Percentiles rank a stretch among this genome's conserved stretches.
phyloP scores from a whole-genome alignment of 2,797 vertebrate genomes.

The Arrhamphus sclerolepis region DNA sequence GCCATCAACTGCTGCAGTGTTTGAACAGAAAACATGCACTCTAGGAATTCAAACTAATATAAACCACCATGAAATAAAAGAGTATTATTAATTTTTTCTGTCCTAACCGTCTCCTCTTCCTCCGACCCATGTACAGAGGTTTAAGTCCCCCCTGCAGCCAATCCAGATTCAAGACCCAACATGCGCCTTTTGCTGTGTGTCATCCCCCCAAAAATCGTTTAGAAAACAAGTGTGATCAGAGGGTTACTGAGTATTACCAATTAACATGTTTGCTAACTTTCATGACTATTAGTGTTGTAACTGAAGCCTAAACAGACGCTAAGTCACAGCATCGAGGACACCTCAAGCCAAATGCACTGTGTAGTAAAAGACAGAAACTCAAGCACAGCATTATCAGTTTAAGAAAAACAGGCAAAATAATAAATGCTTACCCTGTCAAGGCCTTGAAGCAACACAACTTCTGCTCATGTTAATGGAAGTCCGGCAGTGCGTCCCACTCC shows the following conservation, averaged over 20 bases:
- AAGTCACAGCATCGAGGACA: constrained; percentile 8
- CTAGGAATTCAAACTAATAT: not conserved
- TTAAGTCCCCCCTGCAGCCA: too few relatives aligned
- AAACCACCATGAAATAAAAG: not conserved
- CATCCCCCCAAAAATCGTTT: too few relatives aligned
- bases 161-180: too few relatives aligned
- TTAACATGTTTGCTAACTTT: too few relatives aligned
- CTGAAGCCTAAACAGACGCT: not conserved
- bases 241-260: too few relatives aligned
- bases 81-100: too few relatives aligned
- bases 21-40: constrained; percentile 1
- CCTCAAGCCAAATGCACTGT: constrained; percentile 3
- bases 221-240: too few relatives aligned
- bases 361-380: constrained; percentile 20
- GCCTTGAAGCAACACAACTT: constrained; percentile 66
- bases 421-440: constrained; percentile 57
- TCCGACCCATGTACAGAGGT: too few relatives aligned
- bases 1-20: constrained; percentile 27
- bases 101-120: too few relatives aligned
- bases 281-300: not conserved
- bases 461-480: constrained; percentile 72
- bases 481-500: constrained; percentile 55
- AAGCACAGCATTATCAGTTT: constrained; percentile 24
- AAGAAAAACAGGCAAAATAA: constrained; percentile 36
- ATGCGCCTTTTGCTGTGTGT: too few relatives aligned